Percentiles rank a stretch among this genome's conserved stretches.
Evolutionary conservation across 2,113 vertebrate genomes (phyloP).

Genomic region (Cyanoderma ruficeps): DNA sequence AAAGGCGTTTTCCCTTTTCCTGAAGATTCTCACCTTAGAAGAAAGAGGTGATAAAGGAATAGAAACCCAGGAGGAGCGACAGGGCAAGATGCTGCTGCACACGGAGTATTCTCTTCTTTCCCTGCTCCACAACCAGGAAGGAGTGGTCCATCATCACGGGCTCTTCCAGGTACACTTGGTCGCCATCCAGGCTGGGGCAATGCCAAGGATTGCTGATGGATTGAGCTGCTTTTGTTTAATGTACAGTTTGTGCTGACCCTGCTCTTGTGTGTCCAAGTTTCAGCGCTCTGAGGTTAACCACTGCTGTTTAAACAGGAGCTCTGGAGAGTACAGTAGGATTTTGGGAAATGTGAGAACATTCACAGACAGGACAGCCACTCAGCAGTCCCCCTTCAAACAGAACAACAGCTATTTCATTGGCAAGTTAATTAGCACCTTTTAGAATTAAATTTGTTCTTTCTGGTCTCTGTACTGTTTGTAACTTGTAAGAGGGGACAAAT

Average conservation of each 20-base stretch:
- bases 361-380: neutral
- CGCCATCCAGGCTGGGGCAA: neutral
- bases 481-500: neutral
- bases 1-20: constrained; percentile 22
- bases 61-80: constrained; percentile 96
- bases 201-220: neutral
- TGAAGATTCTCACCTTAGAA: constrained; percentile 95
- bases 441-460: neutral
- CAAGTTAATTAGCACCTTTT: neutral
- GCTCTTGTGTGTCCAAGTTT: neutral
- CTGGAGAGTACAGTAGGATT: neutral
- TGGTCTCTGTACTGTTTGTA: neutral
- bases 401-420: neutral
- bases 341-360: neutral
- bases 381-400: neutral
- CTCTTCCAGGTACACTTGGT: constrained; percentile 89
- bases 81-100: constrained; percentile 98
- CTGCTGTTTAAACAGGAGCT: neutral
- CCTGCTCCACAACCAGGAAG: constrained; percentile 94
- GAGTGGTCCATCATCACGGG: constrained; percentile 96
- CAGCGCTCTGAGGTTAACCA: neutral
- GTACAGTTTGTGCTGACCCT: neutral
- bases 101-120: constrained; percentile 96
- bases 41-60: constrained; percentile 87
- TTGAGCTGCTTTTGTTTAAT: neutral